A percentile compares a stretch with the other conserved stretches of the same genome.
phyloP scores from a whole-genome alignment of 2,888 invertebrate genomes.

The Lysandra bellargus region DNA sequence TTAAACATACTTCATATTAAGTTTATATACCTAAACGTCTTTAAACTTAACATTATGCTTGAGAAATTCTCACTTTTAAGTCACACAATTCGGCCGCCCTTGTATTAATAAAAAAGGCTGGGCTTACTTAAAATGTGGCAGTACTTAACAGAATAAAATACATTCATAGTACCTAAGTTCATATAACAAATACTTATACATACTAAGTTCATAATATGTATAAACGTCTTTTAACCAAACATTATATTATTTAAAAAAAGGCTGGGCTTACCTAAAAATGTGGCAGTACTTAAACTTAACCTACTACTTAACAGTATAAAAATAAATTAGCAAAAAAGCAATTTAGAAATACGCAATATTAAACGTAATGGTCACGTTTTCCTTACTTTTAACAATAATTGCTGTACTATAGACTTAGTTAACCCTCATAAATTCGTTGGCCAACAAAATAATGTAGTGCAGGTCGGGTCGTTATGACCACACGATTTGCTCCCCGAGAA shows the following conservation, averaged over 20 bases:
- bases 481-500: conserved; percentile 56
- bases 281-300: not conserved
- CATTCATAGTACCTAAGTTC: too few relatives aligned
- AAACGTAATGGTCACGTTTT: conserved; percentile 1
- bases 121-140: conserved; percentile 27
- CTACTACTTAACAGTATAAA: not conserved
- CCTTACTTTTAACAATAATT: conserved; percentile 39
- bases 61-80: not conserved
- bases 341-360: conserved; percentile 37
- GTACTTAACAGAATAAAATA: not conserved
- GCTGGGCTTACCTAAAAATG: conserved; percentile 25
- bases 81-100: not conserved
- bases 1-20: conserved; percentile 48
- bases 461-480: conserved; percentile 63
- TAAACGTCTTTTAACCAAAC: too few relatives aligned
- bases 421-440: conserved; percentile 67
- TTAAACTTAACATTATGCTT: not conserved
- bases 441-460: conserved; percentile 71
- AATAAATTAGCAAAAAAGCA: conserved; percentile 19
- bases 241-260: not conserved
- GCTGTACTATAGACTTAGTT: conserved; percentile 53
- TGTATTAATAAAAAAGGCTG: not conserved
- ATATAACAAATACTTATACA: too few relatives aligned
- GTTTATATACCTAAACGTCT: not conserved
- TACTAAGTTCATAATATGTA: too few relatives aligned